Conservation (phyloP, 2,888 invertebrate species). For the Erebia ligea region DNA sequence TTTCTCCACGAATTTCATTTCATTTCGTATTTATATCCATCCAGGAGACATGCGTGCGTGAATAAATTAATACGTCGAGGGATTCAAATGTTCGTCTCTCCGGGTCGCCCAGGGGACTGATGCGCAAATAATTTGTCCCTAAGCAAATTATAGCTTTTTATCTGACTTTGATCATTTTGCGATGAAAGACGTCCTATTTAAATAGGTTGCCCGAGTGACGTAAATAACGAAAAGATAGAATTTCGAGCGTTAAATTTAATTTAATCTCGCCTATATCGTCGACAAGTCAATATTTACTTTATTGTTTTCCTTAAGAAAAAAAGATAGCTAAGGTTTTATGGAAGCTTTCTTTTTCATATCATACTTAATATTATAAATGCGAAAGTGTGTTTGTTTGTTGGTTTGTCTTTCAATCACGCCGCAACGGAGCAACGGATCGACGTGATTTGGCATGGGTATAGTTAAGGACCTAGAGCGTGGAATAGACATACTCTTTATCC, state of each 20-base stretch:
- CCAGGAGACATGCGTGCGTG: conserved; percentile 11
- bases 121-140: conserved; percentile 29
- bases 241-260: not conserved
- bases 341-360: not conserved
- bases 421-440: too few relatives aligned
- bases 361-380: too few relatives aligned
- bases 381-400: too few relatives aligned
- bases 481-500: too few relatives aligned
- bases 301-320: too few relatives aligned
- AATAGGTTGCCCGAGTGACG: conserved; percentile 2
- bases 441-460: too few relatives aligned
- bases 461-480: too few relatives aligned
- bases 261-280: not conserved
- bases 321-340: too few relatives aligned
- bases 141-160: conserved; percentile 33
- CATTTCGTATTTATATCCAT: conserved; percentile 4
- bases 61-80: conserved; percentile 28
- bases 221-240: not conserved
- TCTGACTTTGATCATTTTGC: conserved; percentile 24
- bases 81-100: conserved; percentile 24
- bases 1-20: not conserved
- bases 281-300: not conserved
- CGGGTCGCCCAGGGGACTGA: conserved; percentile 19
- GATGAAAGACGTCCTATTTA: conserved; percentile 3
- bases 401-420: too few relatives aligned